Percentiles rank a stretch among this genome's conserved stretches.
These are phyloP conservation scores for Cyclargus thomasi DNA, from an alignment of 1,140 invertebrate species.

Conservation along the genomic window DNA sequence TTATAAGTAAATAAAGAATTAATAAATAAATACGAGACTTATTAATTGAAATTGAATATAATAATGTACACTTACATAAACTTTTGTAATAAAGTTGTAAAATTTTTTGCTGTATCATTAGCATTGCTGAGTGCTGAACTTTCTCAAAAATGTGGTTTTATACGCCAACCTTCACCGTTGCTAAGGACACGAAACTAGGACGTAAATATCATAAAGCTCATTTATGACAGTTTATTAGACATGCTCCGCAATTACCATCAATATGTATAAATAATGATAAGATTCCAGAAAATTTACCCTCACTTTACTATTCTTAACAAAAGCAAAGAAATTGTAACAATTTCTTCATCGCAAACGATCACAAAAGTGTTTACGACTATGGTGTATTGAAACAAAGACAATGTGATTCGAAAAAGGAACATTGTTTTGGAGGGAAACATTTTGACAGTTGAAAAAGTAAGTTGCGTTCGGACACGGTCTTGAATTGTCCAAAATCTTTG, in stretches of 20 bases:
- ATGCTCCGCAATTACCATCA: slow-evolving; percentile 1
- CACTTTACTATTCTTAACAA: slow-evolving; percentile 33
- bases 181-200: background rate
- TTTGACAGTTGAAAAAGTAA: slow-evolving; percentile 50
- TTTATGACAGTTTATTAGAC: slow-evolving; percentile 5
- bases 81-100: too few species aligned
- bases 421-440: slow-evolving; percentile 54
- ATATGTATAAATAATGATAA: background rate
- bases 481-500: slow-evolving; percentile 53
- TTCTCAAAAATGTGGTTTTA: too few species aligned
- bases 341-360: slow-evolving; percentile 41
- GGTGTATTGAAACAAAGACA: slow-evolving; percentile 31
- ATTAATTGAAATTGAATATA: too few species aligned
- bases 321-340: slow-evolving; percentile 58
- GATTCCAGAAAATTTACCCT: slow-evolving; percentile 24
- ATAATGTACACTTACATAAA: too few species aligned
- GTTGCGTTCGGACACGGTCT: slow-evolving; percentile 44
- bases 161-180: too few species aligned
- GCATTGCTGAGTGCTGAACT: too few species aligned
- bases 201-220: background rate
- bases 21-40: too few species aligned
- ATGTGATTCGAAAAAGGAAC: slow-evolving; percentile 36
- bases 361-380: slow-evolving; percentile 30
- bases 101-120: too few species aligned
- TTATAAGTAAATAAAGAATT: too few species aligned